phyloP scores from a whole-genome alignment of 2,113 vertebrate genomes.

The Lophius piscatorius region DNA sequence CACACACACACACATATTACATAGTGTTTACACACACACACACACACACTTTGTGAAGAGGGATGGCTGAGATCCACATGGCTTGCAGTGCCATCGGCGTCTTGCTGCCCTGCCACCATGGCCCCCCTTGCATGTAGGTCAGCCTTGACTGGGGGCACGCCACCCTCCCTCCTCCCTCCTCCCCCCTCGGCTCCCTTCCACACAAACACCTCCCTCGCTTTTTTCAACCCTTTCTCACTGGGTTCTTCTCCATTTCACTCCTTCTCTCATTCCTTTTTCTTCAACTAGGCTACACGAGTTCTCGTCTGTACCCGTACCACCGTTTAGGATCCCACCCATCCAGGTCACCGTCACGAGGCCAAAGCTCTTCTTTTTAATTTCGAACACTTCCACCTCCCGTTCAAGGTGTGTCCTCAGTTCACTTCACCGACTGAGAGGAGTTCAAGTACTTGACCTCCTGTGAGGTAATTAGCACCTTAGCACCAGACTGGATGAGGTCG shows the following conservation, averaged over 20 bases:
- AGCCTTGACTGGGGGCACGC: conserved; percentile 35
- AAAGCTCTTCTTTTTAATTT: no score
- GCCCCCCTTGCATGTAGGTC: conserved; percentile 73
- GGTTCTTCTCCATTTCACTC: not conserved
- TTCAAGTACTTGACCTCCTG: no score
- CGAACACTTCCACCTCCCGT: no score
- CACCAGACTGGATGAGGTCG: no score
- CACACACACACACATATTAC: not conserved
- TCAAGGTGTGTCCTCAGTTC: no score
- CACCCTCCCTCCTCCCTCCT: conserved; percentile 20
- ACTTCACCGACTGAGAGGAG: no score
- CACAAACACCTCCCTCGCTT: not conserved
- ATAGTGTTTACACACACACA: conserved; percentile 9
- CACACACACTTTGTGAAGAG: conserved; percentile 29
- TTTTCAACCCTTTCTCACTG: conserved; percentile 11
- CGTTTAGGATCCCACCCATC: no score
- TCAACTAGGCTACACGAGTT: no score
- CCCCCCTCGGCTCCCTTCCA: not conserved
- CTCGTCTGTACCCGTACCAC: no score
- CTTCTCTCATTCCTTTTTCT: not conserved
- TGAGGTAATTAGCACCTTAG: no score
- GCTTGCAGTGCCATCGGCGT: conserved; percentile 47
- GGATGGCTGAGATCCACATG: conserved; percentile 52
- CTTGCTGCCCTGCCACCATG: conserved; percentile 58
- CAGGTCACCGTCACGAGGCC: no score